A percentile compares a stretch with the other conserved stretches of the same genome.
Conservation (phyloP, 2,797 vertebrate species). For the Paedocypris micromegethes region DNA sequence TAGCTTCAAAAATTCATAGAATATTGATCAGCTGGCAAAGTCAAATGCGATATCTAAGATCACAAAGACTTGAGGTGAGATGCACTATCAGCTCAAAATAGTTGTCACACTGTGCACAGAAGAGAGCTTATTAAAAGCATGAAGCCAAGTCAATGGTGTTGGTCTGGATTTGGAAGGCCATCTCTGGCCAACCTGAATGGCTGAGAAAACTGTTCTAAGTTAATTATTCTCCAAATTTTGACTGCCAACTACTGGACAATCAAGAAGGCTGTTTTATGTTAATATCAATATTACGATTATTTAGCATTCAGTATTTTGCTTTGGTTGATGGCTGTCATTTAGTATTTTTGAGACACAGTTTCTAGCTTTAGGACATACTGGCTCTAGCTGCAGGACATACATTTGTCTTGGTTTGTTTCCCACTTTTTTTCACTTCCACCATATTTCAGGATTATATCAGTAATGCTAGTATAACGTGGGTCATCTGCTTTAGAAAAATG, state of each 20-base stretch:
- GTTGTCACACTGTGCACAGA: slow-evolving; percentile 38
- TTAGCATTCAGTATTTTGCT: neutral
- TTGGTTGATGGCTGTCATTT: neutral
- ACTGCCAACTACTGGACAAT: too few species aligned
- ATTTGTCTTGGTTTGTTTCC: slow-evolving; percentile 29
- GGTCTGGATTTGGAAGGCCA: slow-evolving; percentile 28
- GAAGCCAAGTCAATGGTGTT: slow-evolving; percentile 39
- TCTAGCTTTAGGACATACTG: neutral
- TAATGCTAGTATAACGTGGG: too few species aligned
- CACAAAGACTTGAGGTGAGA: slow-evolving; percentile 47
- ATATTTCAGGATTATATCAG: slow-evolving; percentile 47
- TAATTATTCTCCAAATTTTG: too few species aligned
- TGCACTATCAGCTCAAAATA: slow-evolving; percentile 49
- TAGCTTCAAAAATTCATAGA: slow-evolving; percentile 71
- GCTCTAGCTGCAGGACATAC: neutral
- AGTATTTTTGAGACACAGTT: slow-evolving; percentile 21
- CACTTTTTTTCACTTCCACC: slow-evolving; percentile 20
- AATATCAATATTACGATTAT: too few species aligned
- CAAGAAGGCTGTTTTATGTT: too few species aligned
- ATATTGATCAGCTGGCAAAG: slow-evolving; percentile 67
- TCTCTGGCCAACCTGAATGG: slow-evolving; percentile 18
- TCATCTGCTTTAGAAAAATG: too few species aligned
- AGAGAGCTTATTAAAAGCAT: slow-evolving; percentile 31
- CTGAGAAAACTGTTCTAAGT: neutral
- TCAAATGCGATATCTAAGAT: slow-evolving; percentile 57